Evolutionary conservation across 2,888 invertebrate genomes (phyloP).

Genomic region (Eupsilia transversa): DNA sequence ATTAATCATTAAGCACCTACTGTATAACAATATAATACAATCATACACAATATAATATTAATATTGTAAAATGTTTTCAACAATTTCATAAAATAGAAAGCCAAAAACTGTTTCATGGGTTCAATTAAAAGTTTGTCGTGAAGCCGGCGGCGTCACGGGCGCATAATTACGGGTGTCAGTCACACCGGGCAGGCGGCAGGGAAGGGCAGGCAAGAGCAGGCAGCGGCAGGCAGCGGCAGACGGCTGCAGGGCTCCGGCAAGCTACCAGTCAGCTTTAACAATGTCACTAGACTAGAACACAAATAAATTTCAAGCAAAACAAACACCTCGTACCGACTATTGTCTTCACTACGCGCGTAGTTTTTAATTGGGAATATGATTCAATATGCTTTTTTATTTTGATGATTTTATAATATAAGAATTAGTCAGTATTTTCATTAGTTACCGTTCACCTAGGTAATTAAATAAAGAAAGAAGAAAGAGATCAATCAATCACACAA

Average conservation of each 20-base stretch:
- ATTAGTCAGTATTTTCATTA: background rate
- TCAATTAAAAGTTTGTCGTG: slow-evolving; percentile 80
- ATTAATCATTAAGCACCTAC: background rate
- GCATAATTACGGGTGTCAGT: slow-evolving; percentile 76
- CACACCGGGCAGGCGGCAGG: slow-evolving; percentile 55
- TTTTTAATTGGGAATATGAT: slow-evolving; percentile 23
- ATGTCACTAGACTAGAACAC: slow-evolving; percentile 41
- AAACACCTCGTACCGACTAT: background rate
- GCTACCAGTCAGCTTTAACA: slow-evolving; percentile 31
- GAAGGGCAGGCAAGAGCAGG: slow-evolving; percentile 19
- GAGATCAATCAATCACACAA: background rate
- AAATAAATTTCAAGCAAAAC: slow-evolving; percentile 45
- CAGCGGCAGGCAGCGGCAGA: slow-evolving; percentile 21
- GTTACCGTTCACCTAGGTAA: background rate
- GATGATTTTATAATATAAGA: no score
- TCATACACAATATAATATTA: slow-evolving; percentile 50
- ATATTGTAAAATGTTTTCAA: slow-evolving; percentile 58
- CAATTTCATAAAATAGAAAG: slow-evolving; percentile 67
- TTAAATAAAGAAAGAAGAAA: background rate
- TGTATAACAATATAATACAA: slow-evolving; percentile 2
- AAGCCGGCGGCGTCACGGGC: slow-evolving; percentile 59
- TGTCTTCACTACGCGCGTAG: slow-evolving; percentile 16
- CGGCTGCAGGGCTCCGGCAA: slow-evolving; percentile 20
- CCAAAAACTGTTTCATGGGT: slow-evolving; percentile 75
- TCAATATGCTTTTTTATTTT: slow-evolving; percentile 1